phyloP scores from a whole-genome alignment of 2,888 invertebrate species.

The Bombyx huttoni region DNA sequence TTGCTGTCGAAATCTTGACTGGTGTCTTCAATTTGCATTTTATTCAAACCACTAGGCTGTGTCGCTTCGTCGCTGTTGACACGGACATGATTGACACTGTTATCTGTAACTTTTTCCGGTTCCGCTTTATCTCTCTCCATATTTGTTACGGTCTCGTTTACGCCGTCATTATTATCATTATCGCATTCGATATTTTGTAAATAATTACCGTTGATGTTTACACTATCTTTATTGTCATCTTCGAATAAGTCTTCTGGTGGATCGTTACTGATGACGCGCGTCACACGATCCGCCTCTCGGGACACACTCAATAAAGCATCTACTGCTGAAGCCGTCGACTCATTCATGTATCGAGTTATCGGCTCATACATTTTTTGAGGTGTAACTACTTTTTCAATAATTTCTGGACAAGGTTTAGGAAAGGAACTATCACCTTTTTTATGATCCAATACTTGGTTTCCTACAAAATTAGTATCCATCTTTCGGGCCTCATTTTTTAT shows the following conservation, averaged over 20 bases:
- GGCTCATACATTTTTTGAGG: constrained; percentile 17
- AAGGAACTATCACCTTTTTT: neutral
- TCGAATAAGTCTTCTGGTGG: constrained; percentile 62
- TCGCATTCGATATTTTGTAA: constrained; percentile 15
- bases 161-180: constrained; percentile 2
- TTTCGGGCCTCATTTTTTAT: neutral
- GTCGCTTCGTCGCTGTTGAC: constrained; percentile 2
- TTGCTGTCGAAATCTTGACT: neutral
- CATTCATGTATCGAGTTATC: constrained; percentile 39
- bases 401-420: neutral
- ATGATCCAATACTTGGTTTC: neutral
- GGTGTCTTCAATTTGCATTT: neutral
- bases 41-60: neutral
- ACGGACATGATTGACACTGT: constrained; percentile 6
- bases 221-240: constrained; percentile 49
- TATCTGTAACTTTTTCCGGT: constrained; percentile 9
- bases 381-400: neutral
- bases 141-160: neutral
- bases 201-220: constrained; percentile 21
- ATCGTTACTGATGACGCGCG: constrained; percentile 49
- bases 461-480: neutral
- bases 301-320: constrained; percentile 60
- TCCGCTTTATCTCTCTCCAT: constrained; percentile 7
- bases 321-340: constrained; percentile 60
- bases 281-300: constrained; percentile 53